Percentiles rank a stretch among this genome's conserved stretches.
phyloP scores from a whole-genome alignment of 2,113 vertebrate species.

The Eudorcas thomsonii region DNA sequence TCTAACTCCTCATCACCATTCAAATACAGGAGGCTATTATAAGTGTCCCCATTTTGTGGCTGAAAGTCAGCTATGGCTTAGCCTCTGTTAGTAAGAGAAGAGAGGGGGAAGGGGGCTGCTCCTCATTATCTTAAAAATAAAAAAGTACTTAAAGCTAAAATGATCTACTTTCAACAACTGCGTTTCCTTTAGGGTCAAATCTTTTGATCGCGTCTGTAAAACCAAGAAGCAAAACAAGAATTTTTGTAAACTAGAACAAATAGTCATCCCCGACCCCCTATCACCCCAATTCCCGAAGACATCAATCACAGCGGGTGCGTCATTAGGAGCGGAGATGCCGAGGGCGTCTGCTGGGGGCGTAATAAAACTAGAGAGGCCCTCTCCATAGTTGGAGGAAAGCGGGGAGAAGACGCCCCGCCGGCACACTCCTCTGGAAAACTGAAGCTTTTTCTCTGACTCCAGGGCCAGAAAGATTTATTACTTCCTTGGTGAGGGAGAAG shows the following conservation, averaged over 20 bases:
- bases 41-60: not conserved
- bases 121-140: not conserved
- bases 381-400: no score
- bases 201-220: constrained; percentile 17
- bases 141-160: not conserved
- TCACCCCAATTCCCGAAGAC: not conserved
- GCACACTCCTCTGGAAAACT: not conserved
- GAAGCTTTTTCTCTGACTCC: not conserved
- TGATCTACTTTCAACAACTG: not conserved
- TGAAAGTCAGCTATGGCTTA: not conserved
- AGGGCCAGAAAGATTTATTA: constrained; percentile 48
- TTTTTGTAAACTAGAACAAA: not conserved
- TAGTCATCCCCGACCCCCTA: not conserved
- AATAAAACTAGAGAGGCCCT: not conserved
- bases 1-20: not conserved
- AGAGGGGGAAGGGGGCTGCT: not conserved
- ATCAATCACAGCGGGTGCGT: not conserved
- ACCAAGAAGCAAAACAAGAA: not conserved
- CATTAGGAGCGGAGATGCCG: not conserved
- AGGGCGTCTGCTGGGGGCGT: not conserved
- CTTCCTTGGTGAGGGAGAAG: constrained; percentile 40
- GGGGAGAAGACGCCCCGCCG: not conserved
- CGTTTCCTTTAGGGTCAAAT: not conserved
- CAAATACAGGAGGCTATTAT: not conserved
- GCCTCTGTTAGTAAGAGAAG: not conserved